These are phyloP conservation scores for Porphyrio hochstetteri DNA, from an alignment of 2,113 vertebrate species.

Conservation along the genomic window DNA sequence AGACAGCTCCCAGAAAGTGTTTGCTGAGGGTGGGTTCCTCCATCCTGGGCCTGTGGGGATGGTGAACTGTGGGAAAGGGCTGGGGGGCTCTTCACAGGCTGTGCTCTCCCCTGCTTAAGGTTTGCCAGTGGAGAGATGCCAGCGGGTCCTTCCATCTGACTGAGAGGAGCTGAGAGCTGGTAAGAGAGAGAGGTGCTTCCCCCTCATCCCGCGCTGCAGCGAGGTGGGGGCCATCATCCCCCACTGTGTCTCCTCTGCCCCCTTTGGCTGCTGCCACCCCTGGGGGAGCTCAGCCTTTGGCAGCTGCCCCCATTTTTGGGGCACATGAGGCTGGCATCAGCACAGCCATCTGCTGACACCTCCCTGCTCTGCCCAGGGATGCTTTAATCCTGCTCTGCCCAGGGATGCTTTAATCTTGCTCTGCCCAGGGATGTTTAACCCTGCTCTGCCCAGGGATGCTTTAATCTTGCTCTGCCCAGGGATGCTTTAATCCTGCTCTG, in stretches of 20 bases:
- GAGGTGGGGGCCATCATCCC: rapidly evolving
- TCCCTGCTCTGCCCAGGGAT: not conserved
- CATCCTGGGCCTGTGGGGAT: rapidly evolving
- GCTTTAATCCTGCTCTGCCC: no score
- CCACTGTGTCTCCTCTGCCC: not conserved
- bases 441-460: no score
- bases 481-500: no score
- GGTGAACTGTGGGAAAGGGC: rapidly evolving
- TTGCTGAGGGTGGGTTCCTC: not conserved
- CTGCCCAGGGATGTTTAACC: no score
- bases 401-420: no score
- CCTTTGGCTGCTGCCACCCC: not conserved
- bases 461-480: not conserved
- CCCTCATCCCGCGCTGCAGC: not conserved
- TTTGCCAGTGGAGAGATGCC: not conserved
- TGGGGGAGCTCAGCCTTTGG: not conserved
- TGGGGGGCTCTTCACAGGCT: not conserved
- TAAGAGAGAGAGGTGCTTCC: not conserved
- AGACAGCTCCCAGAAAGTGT: not conserved
- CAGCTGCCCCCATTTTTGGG: not conserved
- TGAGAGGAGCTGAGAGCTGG: not conserved
- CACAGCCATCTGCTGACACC: not conserved
- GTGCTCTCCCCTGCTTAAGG: not conserved
- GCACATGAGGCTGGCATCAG: not conserved
- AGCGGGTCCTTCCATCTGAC: not conserved